Percentiles rank a stretch among this genome's conserved stretches.
phyloP scores from a whole-genome alignment of 2,888 invertebrate species.

The Lutraria lutraria region DNA sequence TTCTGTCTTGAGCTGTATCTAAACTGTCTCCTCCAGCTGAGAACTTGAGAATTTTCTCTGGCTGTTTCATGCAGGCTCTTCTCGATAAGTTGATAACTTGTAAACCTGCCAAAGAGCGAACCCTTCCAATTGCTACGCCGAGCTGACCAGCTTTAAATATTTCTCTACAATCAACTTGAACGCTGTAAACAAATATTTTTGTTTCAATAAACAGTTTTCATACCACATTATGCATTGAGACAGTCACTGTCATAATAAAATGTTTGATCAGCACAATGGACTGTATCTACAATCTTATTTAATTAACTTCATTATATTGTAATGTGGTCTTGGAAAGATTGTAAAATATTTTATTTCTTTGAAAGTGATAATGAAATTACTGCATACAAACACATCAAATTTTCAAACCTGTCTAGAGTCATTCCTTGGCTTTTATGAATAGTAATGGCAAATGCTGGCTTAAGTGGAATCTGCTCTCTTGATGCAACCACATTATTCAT shows the following conservation, averaged over 20 bases:
- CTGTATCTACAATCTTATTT: too few relatives aligned
- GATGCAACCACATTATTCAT: constrained; percentile 35
- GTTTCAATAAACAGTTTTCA: too few relatives aligned
- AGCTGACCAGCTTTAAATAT: constrained; percentile 51
- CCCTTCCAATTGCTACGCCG: constrained; percentile 51
- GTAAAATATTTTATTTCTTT: too few relatives aligned
- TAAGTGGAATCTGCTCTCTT: constrained; percentile 47
- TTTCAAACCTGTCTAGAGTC: constrained; percentile 53
- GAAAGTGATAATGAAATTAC: too few relatives aligned
- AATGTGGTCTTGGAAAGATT: too few relatives aligned
- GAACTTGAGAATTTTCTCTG: constrained; percentile 26
- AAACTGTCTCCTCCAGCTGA: background rate
- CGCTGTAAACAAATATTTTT: constrained; percentile 39
- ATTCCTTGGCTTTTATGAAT: constrained; percentile 57
- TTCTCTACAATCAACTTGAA: constrained; percentile 50
- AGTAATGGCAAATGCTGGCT: constrained; percentile 50
- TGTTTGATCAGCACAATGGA: too few relatives aligned
- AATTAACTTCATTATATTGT: too few relatives aligned
- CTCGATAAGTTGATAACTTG: constrained; percentile 46
- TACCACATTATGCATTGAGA: too few relatives aligned
- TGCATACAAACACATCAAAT: too few relatives aligned
- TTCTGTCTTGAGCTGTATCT: constrained; percentile 23
- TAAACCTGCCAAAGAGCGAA: constrained; percentile 28
- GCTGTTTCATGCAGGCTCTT: constrained; percentile 37
- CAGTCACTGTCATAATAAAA: too few relatives aligned